Percentiles rank a stretch among this genome's conserved stretches.
phyloP scores from a whole-genome alignment of 30 jellyfish, hydroid and myxozoan species.

The Aurelia aurita complex sp. Pacific region DNA sequence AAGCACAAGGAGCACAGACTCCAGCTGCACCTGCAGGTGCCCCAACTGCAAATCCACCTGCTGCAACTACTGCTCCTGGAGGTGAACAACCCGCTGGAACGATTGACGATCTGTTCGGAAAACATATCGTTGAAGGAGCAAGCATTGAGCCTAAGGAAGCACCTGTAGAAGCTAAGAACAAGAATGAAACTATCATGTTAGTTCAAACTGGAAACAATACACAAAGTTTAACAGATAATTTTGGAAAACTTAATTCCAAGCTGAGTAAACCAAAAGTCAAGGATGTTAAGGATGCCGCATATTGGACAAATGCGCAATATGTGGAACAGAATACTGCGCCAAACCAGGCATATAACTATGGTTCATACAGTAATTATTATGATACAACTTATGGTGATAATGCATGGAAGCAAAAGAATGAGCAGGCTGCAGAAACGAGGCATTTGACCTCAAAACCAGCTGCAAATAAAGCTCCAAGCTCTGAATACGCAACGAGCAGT shows the following conservation, averaged over 20 bases:
- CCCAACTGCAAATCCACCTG: neutral
- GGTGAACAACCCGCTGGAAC: neutral
- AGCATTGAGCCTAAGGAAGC: conserved; percentile 1
- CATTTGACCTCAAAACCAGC: conserved; percentile 18
- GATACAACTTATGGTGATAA: neutral
- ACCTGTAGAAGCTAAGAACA: neutral
- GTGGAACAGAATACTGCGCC: conserved; percentile 1
- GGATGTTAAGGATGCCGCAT: neutral
- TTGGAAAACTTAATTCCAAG: neutral
- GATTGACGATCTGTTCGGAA: conserved; percentile 43
- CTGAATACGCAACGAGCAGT: neutral
- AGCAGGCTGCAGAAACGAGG: conserved; percentile 41
- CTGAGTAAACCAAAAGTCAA: neutral
- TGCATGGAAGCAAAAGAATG: neutral
- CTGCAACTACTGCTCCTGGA: conserved; percentile 12
- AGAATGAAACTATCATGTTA: conserved; percentile 32
- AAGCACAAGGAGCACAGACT: conserved; percentile 5
- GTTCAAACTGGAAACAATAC: conserved; percentile 66
- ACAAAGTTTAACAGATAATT: neutral
- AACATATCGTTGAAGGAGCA: conserved; percentile 52
- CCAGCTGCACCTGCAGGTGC: neutral
- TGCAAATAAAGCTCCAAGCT: neutral
- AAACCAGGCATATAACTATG: too few species aligned
- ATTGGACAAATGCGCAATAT: neutral
- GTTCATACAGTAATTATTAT: neutral